Percentiles rank a stretch among this genome's conserved stretches.
These are phyloP conservation scores for Drosophila stalkeri DNA, from an alignment of 2,888 invertebrate species.

Conservation along the genomic window DNA sequence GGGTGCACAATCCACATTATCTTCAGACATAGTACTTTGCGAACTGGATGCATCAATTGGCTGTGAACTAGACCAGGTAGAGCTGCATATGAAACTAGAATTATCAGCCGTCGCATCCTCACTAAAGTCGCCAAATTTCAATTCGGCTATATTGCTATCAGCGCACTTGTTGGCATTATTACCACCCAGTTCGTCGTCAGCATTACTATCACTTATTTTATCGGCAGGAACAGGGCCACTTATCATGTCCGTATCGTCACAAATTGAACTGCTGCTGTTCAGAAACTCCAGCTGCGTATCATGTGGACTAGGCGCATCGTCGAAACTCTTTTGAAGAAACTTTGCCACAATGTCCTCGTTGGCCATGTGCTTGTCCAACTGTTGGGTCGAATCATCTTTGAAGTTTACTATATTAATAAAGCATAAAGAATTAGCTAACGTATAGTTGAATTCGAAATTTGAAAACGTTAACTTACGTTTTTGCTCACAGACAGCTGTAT, in stretches of 20 bases:
- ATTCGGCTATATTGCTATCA: conserved; percentile 46
- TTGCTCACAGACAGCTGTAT: conserved; percentile 17
- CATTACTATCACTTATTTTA: conserved; percentile 1
- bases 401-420: conserved; percentile 30
- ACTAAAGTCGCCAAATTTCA: conserved; percentile 77
- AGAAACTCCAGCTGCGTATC: conserved; percentile 78
- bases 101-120: conserved; percentile 44
- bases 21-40: conserved; percentile 20
- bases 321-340: conserved; percentile 54
- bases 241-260: conserved; percentile 74
- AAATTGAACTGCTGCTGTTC: conserved; percentile 80
- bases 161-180: conserved; percentile 15
- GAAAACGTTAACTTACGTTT: conserved; percentile 29
- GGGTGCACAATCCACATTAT: conserved; percentile 59
- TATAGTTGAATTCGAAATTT: background rate
- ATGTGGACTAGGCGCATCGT: conserved; percentile 27
- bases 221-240: conserved; percentile 4
- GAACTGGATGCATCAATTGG: conserved; percentile 12
- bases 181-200: background rate
- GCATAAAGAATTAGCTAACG: background rate
- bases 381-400: conserved; percentile 9
- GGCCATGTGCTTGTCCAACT: conserved; percentile 57
- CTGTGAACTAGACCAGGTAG: conserved; percentile 63
- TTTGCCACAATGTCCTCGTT: conserved; percentile 75
- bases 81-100: conserved; percentile 67